Evolutionary conservation across 1,140 invertebrate species (phyloP), one percentile per base, ranked within the genome.

Genomic region (Harpegnathos saltator): DNA sequence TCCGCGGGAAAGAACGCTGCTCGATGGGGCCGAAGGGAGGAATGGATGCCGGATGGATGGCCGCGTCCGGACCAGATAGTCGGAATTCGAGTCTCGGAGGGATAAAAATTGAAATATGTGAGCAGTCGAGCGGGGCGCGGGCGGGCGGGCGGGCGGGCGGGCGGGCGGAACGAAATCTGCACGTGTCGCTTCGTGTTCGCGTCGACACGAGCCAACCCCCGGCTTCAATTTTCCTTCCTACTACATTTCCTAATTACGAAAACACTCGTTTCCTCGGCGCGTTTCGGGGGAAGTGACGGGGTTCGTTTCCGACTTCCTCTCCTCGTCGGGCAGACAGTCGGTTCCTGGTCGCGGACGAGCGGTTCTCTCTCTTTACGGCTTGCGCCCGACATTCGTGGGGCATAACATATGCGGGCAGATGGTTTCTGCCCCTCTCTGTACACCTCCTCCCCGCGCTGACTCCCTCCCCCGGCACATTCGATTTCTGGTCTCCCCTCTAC

Each of bases 371-470:
- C 90, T 89, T 44, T 89, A 78, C 59, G 84, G 86, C 83, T 83
- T 56, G 75, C 85, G 82, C 73, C 83, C 78, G 74, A 89, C 85
- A 89, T 91, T 83, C 86, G 82, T 82, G 85, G 83, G 84, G 84
- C 75, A 91, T 92, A 91, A 91, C 91, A 88, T 92, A 92, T 92
- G 90, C 91, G 90, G 90, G 91, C 91, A 92, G 91, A 92, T 92
- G 91, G 91, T 92, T 90, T 89, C 87, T 91, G 86, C 78, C 65
- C 17, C 26, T 77, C 74, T 80, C 33, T 48, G 73, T 83, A 48
- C 38, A 44, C 38, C 38, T 44, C 63, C 50, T 62, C 69, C 56
- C 56, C 56, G 44, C 80, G 65, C 61, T 52, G 38, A 19, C 58
- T 54, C 59, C 66, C 48, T 69, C 12, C 61, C n/a, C 52, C 62